Evolutionary conservation across 2,797 vertebrate species (phyloP).

Genomic region (Diplodus puntazzo): DNA sequence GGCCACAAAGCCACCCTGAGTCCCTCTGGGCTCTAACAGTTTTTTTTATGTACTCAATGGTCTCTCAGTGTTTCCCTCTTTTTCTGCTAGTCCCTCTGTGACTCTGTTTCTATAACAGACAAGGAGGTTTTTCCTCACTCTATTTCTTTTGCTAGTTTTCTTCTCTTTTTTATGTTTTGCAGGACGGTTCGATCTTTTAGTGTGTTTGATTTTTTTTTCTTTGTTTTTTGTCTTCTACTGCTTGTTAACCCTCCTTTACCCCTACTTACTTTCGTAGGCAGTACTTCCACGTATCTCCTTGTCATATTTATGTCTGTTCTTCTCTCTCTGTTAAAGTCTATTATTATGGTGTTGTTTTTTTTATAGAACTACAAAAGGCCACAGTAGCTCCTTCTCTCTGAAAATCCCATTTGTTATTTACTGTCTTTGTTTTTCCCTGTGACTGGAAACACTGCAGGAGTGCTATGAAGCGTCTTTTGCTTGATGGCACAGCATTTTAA

Average conservation of each 20-base stretch:
- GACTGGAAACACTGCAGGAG: slow-evolving; percentile 5
- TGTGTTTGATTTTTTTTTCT: slow-evolving; percentile 24
- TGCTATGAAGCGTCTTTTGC: not conserved
- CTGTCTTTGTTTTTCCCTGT: not conserved
- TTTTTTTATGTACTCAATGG: slow-evolving; percentile 59
- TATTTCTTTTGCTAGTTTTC: not conserved
- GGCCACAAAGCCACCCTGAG: slow-evolving; percentile 64
- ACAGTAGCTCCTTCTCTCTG: not conserved
- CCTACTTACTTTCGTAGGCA: slow-evolving; percentile 12
- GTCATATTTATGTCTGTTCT: slow-evolving; percentile 5
- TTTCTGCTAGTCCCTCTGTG: slow-evolving; percentile 27
- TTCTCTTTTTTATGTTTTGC: slow-evolving; percentile 1
- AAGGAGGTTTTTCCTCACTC: slow-evolving; percentile 3
- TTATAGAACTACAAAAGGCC: not conserved
- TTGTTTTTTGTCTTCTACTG: not conserved
- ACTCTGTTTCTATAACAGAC: slow-evolving; percentile 2
- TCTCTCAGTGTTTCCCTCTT: slow-evolving; percentile 16
- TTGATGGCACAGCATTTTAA: slow-evolving; percentile 21
- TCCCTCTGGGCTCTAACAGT: slow-evolving; percentile 57
- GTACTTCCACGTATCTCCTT: slow-evolving; percentile 4
- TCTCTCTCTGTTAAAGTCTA: not conserved
- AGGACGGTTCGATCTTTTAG: slow-evolving; percentile 14
- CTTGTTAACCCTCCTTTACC: slow-evolving; percentile 30
- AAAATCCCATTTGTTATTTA: slow-evolving; percentile 1
- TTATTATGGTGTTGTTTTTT: not conserved